phyloP scores from a whole-genome alignment of 2,113 vertebrate species.

The Mola mola region DNA sequence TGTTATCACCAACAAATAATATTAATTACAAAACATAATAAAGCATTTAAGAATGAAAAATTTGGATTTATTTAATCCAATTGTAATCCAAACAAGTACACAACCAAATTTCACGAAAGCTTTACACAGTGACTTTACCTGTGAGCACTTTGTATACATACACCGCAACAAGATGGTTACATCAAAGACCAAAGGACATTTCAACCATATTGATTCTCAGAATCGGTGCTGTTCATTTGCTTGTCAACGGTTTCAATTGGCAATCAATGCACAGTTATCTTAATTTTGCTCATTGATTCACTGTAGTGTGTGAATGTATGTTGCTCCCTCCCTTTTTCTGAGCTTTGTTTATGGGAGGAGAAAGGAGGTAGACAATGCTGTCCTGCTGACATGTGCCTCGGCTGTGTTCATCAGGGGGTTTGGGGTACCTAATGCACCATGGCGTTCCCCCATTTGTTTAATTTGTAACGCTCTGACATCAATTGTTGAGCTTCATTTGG shows the following conservation, averaged over 20 bases:
- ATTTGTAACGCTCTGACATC: slow-evolving; percentile 87
- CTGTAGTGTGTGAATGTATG: slow-evolving; percentile 18
- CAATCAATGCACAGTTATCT: slow-evolving; percentile 72
- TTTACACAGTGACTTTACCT: not conserved
- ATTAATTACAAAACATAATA: no score
- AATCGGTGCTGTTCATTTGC: slow-evolving; percentile 75
- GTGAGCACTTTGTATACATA: no score
- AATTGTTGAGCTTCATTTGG: slow-evolving; percentile 87
- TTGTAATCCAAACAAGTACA: no score
- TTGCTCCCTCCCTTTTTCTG: slow-evolving; percentile 25
- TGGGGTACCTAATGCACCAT: slow-evolving; percentile 84
- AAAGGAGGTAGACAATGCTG: slow-evolving; percentile 65
- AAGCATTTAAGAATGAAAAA: no score
- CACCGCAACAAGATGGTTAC: no score
- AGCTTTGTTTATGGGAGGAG: slow-evolving; percentile 57
- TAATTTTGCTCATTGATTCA: slow-evolving; percentile 67
- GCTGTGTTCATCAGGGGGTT: slow-evolving; percentile 79
- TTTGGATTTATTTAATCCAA: no score
- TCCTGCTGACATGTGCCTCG: slow-evolving; percentile 77
- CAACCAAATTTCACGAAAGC: no score
- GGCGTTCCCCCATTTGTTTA: slow-evolving; percentile 84
- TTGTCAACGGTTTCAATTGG: slow-evolving; percentile 72
- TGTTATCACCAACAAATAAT: no score
- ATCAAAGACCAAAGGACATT: slow-evolving; percentile 49
- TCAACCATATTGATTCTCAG: slow-evolving; percentile 65